phyloP scores from a whole-genome alignment of 2,113 vertebrate genomes.

The Zingel zingel region DNA sequence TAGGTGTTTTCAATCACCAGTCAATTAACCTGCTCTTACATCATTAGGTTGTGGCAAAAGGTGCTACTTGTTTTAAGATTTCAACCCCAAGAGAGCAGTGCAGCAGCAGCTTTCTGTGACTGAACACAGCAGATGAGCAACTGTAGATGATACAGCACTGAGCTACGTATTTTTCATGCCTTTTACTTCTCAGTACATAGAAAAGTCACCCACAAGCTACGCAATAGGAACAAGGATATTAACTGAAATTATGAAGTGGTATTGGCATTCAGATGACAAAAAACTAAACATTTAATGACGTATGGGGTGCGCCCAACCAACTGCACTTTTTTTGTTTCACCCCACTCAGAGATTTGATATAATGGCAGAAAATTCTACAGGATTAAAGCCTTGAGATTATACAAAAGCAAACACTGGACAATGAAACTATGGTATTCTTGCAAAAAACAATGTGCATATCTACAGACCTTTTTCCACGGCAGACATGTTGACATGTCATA shows the following conservation, averaged over 20 bases:
- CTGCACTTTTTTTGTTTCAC: not conserved
- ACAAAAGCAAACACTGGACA: too few relatives aligned
- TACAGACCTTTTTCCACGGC: too few relatives aligned
- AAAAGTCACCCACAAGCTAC: not conserved
- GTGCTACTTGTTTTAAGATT: not conserved
- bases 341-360: not conserved
- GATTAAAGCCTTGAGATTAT: not conserved
- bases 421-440: not conserved
- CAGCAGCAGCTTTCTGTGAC: too few relatives aligned
- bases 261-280: not conserved
- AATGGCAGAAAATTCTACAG: not conserved
- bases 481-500: too few relatives aligned
- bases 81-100: not conserved
- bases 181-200: not conserved
- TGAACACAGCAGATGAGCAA: too few relatives aligned
- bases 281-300: not conserved
- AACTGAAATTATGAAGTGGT: not conserved
- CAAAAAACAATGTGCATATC: not conserved
- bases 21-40: too few relatives aligned
- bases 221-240: not conserved
- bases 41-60: not conserved
- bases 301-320: not conserved
- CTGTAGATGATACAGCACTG: not conserved
- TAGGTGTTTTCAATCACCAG: too few relatives aligned
- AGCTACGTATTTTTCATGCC: accelerated